phyloP scores from a whole-genome alignment of 2,113 vertebrate species.

The Perca schrenkii region DNA sequence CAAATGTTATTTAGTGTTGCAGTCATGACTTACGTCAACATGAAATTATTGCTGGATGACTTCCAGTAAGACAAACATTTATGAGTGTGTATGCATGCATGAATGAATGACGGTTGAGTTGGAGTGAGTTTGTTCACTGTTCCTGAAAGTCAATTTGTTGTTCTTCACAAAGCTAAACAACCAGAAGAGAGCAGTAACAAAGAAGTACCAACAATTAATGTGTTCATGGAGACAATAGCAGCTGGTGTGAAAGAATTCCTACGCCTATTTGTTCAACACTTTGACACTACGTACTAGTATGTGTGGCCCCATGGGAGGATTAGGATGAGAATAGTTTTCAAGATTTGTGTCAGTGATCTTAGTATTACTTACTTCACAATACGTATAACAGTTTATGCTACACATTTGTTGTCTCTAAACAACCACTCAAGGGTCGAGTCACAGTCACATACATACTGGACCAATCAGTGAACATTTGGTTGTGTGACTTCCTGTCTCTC shows the following conservation, averaged over 20 bases:
- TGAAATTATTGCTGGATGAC: not conserved
- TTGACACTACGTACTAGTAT: not conserved
- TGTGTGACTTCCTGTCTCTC: not conserved
- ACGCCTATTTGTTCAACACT: not conserved
- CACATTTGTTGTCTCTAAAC: not conserved
- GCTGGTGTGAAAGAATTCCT: conserved; percentile 4
- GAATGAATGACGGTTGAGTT: not conserved
- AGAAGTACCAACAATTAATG: not conserved
- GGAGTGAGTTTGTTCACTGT: not conserved
- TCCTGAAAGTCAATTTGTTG: not conserved
- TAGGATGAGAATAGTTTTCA: not conserved
- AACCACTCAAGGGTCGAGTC: not conserved
- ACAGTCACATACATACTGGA: not conserved
- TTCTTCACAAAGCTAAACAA: not conserved
- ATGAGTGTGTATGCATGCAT: not conserved
- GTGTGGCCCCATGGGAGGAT: not conserved
- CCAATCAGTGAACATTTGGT: not conserved
- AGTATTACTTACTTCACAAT: not conserved
- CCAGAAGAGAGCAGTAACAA: not conserved
- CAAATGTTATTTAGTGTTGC: not conserved
- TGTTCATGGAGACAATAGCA: conserved; percentile 7
- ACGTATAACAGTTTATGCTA: not conserved
- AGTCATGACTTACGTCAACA: not conserved
- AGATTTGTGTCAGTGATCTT: not conserved
- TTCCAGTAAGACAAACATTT: not conserved